Conservation (phyloP, 2,113 vertebrate species). For the Hyperoodon ampullatus region DNA sequence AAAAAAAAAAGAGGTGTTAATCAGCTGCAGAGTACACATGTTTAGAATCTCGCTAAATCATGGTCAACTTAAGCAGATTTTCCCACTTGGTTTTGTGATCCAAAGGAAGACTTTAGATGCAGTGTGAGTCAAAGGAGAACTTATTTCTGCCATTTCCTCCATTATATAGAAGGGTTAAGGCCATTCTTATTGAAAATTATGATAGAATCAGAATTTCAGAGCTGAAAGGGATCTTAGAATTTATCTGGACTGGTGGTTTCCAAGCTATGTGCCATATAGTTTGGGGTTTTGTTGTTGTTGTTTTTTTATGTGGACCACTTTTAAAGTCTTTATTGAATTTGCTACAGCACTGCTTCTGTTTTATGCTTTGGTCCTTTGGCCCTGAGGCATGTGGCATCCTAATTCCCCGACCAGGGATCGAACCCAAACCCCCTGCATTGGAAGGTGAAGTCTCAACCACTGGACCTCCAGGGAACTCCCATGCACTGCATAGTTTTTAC, state of each 20-base stretch:
- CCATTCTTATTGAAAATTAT: background rate
- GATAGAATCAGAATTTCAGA: conserved; percentile 23
- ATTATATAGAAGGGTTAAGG: background rate
- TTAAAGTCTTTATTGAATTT: too few relatives aligned
- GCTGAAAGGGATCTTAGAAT: background rate
- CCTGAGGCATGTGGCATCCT: too few relatives aligned
- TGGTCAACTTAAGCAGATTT: conserved; percentile 37
- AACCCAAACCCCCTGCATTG: too few relatives aligned
- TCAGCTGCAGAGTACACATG: conserved; percentile 56
- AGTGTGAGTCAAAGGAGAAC: background rate
- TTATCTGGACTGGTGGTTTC: background rate
- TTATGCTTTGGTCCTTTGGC: too few relatives aligned
- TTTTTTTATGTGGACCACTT: too few relatives aligned
- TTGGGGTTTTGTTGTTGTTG: too few relatives aligned
- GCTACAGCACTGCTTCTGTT: too few relatives aligned
- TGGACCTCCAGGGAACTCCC: too few relatives aligned
- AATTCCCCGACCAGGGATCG: too few relatives aligned
- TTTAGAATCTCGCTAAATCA: conserved; percentile 57
- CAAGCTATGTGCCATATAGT: background rate
- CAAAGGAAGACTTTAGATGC: conserved; percentile 14
- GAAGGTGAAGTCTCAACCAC: too few relatives aligned
- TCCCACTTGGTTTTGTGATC: background rate
- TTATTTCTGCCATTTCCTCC: conserved; percentile 13
- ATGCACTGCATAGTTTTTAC: background rate
- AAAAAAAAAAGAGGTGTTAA: conserved; percentile 27